phyloP scores from a whole-genome alignment of 2,113 vertebrate species.

The Conger conger region DNA sequence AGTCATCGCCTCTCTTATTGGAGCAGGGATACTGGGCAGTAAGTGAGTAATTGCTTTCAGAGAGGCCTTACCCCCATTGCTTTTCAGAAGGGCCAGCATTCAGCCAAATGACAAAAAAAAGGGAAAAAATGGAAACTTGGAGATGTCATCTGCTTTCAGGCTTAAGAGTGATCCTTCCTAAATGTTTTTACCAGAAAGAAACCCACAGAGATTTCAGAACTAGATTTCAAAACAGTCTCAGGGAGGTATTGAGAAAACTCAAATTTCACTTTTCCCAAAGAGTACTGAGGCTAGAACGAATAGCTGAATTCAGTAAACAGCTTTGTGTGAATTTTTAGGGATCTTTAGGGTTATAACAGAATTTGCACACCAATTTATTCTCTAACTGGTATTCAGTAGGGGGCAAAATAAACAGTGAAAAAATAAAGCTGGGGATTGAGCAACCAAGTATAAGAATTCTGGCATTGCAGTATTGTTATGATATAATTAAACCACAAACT shows the following conservation, averaged over 20 bases:
- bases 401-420: neutral
- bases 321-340: neutral
- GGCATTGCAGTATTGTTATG: neutral
- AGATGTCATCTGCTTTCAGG: neutral
- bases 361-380: neutral
- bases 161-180: neutral
- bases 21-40: neutral
- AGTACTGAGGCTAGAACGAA: neutral
- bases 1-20: neutral
- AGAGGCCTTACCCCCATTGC: neutral
- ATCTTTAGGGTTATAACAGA: neutral
- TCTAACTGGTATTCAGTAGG: neutral
- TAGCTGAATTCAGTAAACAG: slow-evolving; percentile 1
- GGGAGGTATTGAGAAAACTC: slow-evolving; percentile 12
- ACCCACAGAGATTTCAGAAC: neutral
- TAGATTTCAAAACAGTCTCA: neutral
- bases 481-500: neutral
- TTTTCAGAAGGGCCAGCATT: neutral
- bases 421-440: neutral
- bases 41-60: neutral
- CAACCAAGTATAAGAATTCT: neutral
- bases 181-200: slow-evolving; percentile 13
- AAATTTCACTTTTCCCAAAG: neutral
- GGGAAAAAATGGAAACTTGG: neutral
- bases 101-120: slow-evolving; percentile 2